Percentiles rank a stretch among this genome's conserved stretches.
phyloP scores from a whole-genome alignment of 2,797 vertebrate species.

The Anableps anableps region DNA sequence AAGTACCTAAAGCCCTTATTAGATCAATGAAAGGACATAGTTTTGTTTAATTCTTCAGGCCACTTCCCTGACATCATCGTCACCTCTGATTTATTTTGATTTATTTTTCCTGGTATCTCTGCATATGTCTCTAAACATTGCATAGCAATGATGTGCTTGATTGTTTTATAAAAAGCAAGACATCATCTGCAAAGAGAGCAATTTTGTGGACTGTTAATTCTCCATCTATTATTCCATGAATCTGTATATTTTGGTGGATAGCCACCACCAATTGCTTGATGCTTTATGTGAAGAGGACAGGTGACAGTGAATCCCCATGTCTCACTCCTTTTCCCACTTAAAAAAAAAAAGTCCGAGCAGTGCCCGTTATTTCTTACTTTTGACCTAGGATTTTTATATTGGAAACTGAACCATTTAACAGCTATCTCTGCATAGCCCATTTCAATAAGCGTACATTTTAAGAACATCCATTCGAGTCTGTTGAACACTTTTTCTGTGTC shows the following conservation, averaged over 20 bases:
- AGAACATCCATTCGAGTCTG: neutral
- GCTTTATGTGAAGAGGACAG: neutral
- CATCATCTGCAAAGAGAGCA: neutral
- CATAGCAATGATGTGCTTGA: no score
- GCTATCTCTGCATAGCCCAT: neutral
- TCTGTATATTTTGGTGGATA: neutral
- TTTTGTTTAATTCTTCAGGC: no score
- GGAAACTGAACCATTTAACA: neutral
- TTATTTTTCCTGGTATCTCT: no score
- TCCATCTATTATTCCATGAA: conserved; percentile 6
- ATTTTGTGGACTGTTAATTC: neutral
- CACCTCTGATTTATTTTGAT: no score
- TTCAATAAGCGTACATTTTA: neutral
- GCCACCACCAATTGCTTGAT: conserved; percentile 6
- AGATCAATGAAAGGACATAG: no score
- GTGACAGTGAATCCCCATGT: neutral
- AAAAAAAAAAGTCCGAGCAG: neutral
- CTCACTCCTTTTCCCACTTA: neutral
- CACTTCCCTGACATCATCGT: no score
- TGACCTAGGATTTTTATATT: neutral
- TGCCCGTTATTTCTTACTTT: conserved; percentile 9
- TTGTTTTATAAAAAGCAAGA: no score
- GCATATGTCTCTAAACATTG: no score
- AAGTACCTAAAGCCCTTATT: no score
- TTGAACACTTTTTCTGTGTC: conserved; percentile 1